Evolutionary conservation across 2,113 vertebrate genomes (phyloP).

Genomic region (Anarrhichthys ocellatus): DNA sequence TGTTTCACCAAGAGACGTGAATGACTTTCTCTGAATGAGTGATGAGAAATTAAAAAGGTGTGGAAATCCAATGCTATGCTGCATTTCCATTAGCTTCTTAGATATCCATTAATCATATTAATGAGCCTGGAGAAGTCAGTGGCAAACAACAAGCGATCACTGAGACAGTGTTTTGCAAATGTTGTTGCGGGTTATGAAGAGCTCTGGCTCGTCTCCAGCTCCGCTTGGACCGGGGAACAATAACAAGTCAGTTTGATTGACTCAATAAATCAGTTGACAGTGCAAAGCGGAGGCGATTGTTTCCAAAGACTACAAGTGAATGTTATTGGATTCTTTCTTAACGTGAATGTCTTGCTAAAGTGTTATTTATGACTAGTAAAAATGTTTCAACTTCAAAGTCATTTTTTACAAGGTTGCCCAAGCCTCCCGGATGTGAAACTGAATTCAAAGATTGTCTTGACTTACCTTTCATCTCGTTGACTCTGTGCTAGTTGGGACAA

Average conservation of each 20-base stretch:
- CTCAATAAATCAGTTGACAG: slow-evolving; percentile 47
- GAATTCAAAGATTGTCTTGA: slow-evolving; percentile 48
- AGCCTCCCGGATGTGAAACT: slow-evolving; percentile 36
- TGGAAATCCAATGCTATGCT: slow-evolving; percentile 50
- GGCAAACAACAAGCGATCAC: slow-evolving; percentile 44
- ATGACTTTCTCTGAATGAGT: slow-evolving; percentile 45
- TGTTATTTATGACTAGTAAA: slow-evolving; percentile 58
- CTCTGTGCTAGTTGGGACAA: slow-evolving; percentile 32
- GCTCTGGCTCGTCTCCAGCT: slow-evolving; percentile 51
- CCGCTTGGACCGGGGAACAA: slow-evolving; percentile 40
- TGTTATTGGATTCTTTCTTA: slow-evolving; percentile 25
- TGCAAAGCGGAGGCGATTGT: slow-evolving; percentile 36
- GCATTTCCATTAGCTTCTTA: slow-evolving; percentile 58
- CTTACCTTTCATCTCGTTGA: slow-evolving; percentile 44
- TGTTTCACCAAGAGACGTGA: slow-evolving; percentile 25
- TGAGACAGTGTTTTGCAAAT: slow-evolving; percentile 51
- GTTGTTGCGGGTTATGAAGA: slow-evolving; percentile 47
- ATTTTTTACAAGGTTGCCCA: slow-evolving; percentile 50
- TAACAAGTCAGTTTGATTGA: slow-evolving; percentile 48
- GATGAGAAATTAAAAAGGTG: slow-evolving; percentile 51
- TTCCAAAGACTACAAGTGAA: slow-evolving; percentile 46
- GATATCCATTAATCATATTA: slow-evolving; percentile 63
- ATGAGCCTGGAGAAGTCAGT: slow-evolving; percentile 51
- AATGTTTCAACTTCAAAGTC: slow-evolving; percentile 25
- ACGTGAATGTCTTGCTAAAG: slow-evolving; percentile 43